phyloP scores from a whole-genome alignment of 1,140 invertebrate genomes.

The Cydia amplana region DNA sequence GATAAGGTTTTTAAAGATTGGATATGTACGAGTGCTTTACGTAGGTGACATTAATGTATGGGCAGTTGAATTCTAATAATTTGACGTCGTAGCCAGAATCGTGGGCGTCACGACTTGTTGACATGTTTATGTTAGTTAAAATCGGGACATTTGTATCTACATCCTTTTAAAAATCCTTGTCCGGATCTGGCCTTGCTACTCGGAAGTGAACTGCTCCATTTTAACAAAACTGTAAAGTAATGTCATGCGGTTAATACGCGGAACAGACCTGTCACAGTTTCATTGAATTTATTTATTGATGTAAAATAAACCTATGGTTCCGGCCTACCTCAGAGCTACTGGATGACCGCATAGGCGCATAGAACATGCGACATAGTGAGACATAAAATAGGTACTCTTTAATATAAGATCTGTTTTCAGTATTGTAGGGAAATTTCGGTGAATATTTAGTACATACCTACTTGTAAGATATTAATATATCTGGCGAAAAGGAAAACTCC shows the following conservation, averaged over 20 bases:
- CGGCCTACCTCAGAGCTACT: neutral
- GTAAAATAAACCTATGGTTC: constrained; percentile 28
- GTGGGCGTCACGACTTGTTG: constrained; percentile 17
- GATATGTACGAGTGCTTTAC: neutral
- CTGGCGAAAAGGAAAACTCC: too few species aligned
- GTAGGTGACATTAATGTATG: neutral
- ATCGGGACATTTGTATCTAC: constrained; percentile 21
- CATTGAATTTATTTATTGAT: constrained; percentile 29
- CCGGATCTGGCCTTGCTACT: constrained; percentile 23
- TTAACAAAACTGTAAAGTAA: constrained; percentile 32
- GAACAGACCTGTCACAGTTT: constrained; percentile 26
- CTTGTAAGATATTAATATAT: too few species aligned
- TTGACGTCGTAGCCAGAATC: neutral
- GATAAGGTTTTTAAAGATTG: neutral
- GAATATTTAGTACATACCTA: too few species aligned
- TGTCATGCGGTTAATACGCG: constrained; percentile 29
- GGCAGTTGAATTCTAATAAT: constrained; percentile 5
- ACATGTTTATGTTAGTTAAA: constrained; percentile 21
- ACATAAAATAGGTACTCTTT: too few species aligned
- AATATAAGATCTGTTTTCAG: neutral
- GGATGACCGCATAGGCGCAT: neutral
- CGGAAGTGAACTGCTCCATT: constrained; percentile 30
- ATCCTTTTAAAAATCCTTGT: constrained; percentile 32
- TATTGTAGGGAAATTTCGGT: neutral
- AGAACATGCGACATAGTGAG: neutral